Base-by-base conservation (phyloP, 2,888 invertebrate species). In the Xanthia icteritia region DNA sequence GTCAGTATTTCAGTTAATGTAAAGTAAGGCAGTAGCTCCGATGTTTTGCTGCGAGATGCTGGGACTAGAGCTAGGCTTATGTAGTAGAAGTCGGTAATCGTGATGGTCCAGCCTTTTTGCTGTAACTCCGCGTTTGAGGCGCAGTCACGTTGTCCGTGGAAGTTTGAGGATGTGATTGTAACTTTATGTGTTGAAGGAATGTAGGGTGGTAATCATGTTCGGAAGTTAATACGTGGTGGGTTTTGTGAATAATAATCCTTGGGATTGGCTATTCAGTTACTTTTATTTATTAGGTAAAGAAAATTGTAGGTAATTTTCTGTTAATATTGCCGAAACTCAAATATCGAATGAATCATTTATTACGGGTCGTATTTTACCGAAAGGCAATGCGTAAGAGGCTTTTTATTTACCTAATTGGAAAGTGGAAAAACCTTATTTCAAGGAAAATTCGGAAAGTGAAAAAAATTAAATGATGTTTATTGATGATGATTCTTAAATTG, bases 71-170 rank as follows among this genome's bases (percentile, higher is more conserved):
- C 84, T 86, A 90, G 89, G 89, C 91, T 91, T 93, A 92, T 92
- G 92, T 93, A 88, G 90, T 90, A 92, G 92, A 92, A 92, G 71
- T 82, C 76, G 73, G 85, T 89, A 89, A 89, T 90, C 89, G 86
- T 90, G 80, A 83, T 82, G 78, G 87, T 76, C 73, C 73, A 79
- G 78, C 78, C 79, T 74, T 83, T 85, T 83, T 83, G 74, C 60
- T 89, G 77, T 85, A 83, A 36, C 64, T 69, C 54, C 11, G 54
- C 48, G 64, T 81, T 72, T 39, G 78, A 71, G 58, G 45, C 23
- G 68, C 65, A 61, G 76, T 70, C 75, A 74, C 81, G 80, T 83
- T 71, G 61, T 70, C 39, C 63, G 36, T 13, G 13, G n/a, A 81
- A 77, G 71, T 88, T 86, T 70, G 31, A 76, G 78, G 66, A 69